phyloP scores from a whole-genome alignment of 1,140 invertebrate species.

The Eurosta solidaginis region DNA sequence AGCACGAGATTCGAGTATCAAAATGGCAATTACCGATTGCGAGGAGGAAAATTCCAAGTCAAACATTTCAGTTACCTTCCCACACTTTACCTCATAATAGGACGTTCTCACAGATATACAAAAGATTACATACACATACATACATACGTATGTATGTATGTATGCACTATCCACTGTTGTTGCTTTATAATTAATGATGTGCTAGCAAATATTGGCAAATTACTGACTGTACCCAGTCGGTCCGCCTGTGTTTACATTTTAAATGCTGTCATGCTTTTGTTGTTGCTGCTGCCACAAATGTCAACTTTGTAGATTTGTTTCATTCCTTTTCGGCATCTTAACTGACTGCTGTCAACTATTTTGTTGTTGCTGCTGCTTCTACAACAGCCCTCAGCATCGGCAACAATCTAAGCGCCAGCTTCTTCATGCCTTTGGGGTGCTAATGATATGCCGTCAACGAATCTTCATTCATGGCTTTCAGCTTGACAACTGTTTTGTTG shows the following conservation, averaged over 20 bases:
- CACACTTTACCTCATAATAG: not conserved
- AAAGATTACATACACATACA: not conserved
- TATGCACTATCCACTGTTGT: not conserved
- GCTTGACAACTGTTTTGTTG: constrained; percentile 37
- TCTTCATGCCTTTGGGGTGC: constrained; percentile 33
- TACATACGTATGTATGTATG: not conserved
- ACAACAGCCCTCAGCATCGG: not conserved
- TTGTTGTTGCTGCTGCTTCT: not conserved
- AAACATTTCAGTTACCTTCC: not conserved
- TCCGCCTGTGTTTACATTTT: not conserved
- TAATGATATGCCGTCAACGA: constrained; percentile 44
- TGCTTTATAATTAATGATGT: constrained; percentile 31
- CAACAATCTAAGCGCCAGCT: no score
- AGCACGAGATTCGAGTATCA: not conserved
- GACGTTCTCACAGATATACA: not conserved
- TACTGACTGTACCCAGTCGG: constrained; percentile 52
- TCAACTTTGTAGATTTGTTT: constrained; percentile 9
- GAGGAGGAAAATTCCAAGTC: not conserved
- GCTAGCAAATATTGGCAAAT: constrained; percentile 57
- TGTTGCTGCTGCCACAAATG: constrained; percentile 11
- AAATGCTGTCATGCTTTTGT: not conserved
- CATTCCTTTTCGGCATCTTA: not conserved
- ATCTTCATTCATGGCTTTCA: constrained; percentile 31
- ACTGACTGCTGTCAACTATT: not conserved
- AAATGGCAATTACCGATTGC: not conserved